Base-by-base conservation (phyloP, 2,888 invertebrate genomes). In the Plebejus argus region DNA sequence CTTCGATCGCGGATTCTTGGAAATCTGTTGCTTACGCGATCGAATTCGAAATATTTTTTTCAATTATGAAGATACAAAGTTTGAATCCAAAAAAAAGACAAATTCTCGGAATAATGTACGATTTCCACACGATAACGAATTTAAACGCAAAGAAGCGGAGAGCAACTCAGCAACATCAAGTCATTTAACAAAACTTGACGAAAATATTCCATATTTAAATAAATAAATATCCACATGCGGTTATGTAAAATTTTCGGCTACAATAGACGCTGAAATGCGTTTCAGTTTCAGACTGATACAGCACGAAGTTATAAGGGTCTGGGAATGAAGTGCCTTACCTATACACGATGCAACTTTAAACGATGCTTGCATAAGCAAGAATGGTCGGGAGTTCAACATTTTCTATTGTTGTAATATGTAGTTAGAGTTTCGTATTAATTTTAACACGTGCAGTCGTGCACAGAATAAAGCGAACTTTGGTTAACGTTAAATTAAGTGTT, bases 341-440 rank as follows among this genome's bases (percentile, higher is more conserved):
- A 74, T 53, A 74, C 45, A 39, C 72, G 72, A 74, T 74, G 49
- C 53, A 53, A 74, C 18, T 74, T 74, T 49, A 74, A 74, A 74
- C 23, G 74, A 74, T 53, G 49, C 74, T 74, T 74, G 74, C 45
- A 74, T 74, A 74, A 49, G 49, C 74, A 74, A 74, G 28, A 74
- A 49, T 74, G 28, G 23, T 74, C 18, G 20, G 18, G 53, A 53
- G 74, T 53, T 28, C 53, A 49, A 74, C 4, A 53, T 74, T 74
- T 74, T 74, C 74, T 74, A 15, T 53, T 74, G 28, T 74, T 66
- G 28, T 66, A 74, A 53, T 45, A 71, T 28, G 49, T 53, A 74
- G 45, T 49, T 49, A 4, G 18, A 74, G 74, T 53, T 72, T 72
- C 66, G 15, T 66, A 66, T 66, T 66, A 66, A 66, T 66, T 66